Conservation (phyloP, 2,888 invertebrate genomes). For the Cheilosia vernalis region DNA sequence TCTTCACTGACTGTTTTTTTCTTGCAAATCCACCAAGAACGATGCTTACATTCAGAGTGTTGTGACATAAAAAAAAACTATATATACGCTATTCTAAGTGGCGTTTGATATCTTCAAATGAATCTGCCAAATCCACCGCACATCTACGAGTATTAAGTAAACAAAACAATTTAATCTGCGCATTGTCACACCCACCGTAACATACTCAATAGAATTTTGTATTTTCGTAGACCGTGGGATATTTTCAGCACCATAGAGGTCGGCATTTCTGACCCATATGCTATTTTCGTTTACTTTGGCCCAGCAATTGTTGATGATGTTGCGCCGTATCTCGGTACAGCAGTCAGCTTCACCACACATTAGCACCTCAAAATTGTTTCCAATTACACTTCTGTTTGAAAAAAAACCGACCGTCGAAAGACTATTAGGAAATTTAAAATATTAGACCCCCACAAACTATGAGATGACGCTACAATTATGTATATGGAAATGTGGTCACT, state of each 20-base stretch:
- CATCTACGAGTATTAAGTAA: neutral
- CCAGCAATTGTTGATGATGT: conserved; percentile 13
- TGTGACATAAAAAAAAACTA: too few species aligned
- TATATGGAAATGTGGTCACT: neutral
- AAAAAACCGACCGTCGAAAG: neutral
- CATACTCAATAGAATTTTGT: conserved; percentile 2
- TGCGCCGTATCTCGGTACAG: neutral
- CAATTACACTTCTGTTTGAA: neutral
- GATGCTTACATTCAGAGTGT: too few species aligned
- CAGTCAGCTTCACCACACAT: neutral
- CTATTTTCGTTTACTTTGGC: conserved; percentile 25
- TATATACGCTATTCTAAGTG: too few species aligned
- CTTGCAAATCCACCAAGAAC: too few species aligned
- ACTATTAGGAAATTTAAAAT: neutral
- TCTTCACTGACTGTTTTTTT: too few species aligned
- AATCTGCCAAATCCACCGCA: neutral
- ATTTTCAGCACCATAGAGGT: conserved; percentile 36
- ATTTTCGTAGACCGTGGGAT: conserved; percentile 5
- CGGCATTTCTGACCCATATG: conserved; percentile 32
- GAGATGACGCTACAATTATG: too few species aligned
- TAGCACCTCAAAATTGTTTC: neutral
- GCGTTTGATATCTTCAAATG: too few species aligned
- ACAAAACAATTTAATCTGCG: conserved; percentile 12
- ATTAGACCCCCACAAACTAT: neutral
- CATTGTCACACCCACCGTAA: conserved; percentile 19